phyloP scores from a whole-genome alignment of 1,140 invertebrate species.

The Chionoecetes opilio region DNA sequence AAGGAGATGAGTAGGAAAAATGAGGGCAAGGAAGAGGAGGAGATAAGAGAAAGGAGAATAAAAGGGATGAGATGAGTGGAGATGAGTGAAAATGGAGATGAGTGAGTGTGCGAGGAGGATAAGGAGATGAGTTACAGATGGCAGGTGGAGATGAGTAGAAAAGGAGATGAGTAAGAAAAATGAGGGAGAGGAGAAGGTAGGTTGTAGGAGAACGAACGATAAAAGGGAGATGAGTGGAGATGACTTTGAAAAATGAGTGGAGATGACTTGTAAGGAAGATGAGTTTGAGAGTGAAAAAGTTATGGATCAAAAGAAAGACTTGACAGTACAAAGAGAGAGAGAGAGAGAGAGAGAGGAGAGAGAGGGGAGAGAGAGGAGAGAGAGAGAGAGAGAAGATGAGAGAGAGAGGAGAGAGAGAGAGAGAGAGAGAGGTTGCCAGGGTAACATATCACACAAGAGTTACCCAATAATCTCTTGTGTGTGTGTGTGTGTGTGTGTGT shows the following conservation, averaged over 20 bases:
- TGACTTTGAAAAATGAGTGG: not conserved
- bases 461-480: not conserved
- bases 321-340: conserved; percentile 45
- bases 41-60: too few relatives aligned
- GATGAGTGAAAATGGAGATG: not conserved
- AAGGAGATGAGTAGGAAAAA: too few relatives aligned
- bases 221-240: not conserved
- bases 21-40: too few relatives aligned
- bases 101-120: not conserved
- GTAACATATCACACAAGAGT: not conserved
- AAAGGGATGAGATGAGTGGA: not conserved
- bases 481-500: conserved; percentile 50
- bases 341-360: conserved; percentile 49
- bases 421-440: conserved; percentile 8
- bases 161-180: not conserved
- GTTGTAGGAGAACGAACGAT: conserved; percentile 30
- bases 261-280: not conserved
- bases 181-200: not conserved
- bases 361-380: not conserved
- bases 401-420: conserved; percentile 1
- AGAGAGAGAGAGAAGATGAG: not conserved
- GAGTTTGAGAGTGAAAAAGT: not conserved
- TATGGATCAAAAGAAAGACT: conserved; percentile 38
- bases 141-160: not conserved
- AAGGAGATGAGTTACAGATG: not conserved